phyloP scores from a whole-genome alignment of 2,797 vertebrate genomes.

The Sebastes alutus region DNA sequence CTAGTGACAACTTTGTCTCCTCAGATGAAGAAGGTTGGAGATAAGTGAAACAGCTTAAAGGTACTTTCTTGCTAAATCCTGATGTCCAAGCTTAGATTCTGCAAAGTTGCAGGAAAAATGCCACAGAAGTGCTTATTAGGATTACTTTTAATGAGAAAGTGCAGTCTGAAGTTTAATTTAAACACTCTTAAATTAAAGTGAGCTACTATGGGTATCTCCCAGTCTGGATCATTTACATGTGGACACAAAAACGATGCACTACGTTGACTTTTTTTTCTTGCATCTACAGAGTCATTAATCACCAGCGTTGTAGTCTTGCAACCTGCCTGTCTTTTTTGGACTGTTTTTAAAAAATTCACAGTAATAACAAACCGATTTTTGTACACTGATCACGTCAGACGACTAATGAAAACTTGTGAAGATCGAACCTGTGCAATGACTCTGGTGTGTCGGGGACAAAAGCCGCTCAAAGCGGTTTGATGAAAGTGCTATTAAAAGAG shows the following conservation, averaged over 20 bases:
- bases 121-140: background rate
- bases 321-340: constrained; percentile 29
- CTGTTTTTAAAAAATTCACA: constrained; percentile 40
- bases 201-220: background rate
- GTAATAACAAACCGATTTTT: constrained; percentile 32
- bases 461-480: constrained; percentile 45
- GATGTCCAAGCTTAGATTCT: background rate
- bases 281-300: constrained; percentile 34
- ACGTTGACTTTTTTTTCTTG: background rate
- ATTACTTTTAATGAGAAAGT: background rate
- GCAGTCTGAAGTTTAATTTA: background rate
- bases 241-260: background rate
- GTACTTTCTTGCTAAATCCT: background rate
- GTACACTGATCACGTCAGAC: constrained; percentile 14
- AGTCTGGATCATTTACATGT: background rate
- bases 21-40: background rate
- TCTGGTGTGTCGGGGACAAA: constrained; percentile 23
- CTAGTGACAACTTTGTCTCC: background rate
- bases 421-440: constrained; percentile 30
- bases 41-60: background rate
- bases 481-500: constrained; percentile 45
- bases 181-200: background rate
- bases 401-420: constrained; percentile 15
- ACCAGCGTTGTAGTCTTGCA: constrained; percentile 13
- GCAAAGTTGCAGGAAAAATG: too few relatives aligned